These are phyloP conservation scores for Erebia aethiops DNA, from an alignment of 2,888 invertebrate species.

Conservation along the genomic window DNA sequence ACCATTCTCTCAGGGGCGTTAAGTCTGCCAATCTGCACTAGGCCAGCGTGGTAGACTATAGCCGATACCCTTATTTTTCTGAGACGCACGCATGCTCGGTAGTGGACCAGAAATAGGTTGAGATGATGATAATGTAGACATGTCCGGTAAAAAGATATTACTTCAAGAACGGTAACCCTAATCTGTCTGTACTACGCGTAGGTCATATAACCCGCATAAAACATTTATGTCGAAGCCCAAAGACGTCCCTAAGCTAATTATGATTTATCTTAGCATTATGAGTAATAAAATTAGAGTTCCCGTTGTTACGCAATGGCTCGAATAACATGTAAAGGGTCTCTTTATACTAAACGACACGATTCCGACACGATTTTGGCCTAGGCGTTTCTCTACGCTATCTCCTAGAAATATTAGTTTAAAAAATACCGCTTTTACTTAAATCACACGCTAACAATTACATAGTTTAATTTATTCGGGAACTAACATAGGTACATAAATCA, in stretches of 20 bases:
- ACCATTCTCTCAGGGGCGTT: too few relatives aligned
- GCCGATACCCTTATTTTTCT: too few relatives aligned
- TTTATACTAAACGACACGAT: background rate
- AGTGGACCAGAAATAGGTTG: too few relatives aligned
- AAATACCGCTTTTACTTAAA: too few relatives aligned
- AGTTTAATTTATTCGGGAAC: too few relatives aligned
- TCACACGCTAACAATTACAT: too few relatives aligned
- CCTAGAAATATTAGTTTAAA: too few relatives aligned
- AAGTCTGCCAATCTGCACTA: too few relatives aligned
- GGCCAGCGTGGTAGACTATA: too few relatives aligned
- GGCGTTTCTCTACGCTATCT: too few relatives aligned
- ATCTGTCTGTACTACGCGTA: background rate
- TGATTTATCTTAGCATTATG: slow-evolving; percentile 35
- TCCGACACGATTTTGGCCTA: background rate
- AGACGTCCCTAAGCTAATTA: slow-evolving; percentile 31
- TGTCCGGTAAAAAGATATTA: background rate
- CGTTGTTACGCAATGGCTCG: slow-evolving; percentile 31
- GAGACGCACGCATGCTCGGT: too few relatives aligned
- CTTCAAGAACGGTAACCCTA: background rate
- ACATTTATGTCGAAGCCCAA: slow-evolving; percentile 16
- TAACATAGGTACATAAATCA: too few relatives aligned
- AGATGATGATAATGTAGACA: background rate
- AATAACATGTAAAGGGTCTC: background rate
- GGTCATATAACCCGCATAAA: slow-evolving; percentile 18
- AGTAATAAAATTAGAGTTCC: slow-evolving; percentile 35